These are phyloP conservation scores for Notospermus geniculatus DNA, from an alignment of 1,140 invertebrate genomes.

Conservation along the genomic window DNA sequence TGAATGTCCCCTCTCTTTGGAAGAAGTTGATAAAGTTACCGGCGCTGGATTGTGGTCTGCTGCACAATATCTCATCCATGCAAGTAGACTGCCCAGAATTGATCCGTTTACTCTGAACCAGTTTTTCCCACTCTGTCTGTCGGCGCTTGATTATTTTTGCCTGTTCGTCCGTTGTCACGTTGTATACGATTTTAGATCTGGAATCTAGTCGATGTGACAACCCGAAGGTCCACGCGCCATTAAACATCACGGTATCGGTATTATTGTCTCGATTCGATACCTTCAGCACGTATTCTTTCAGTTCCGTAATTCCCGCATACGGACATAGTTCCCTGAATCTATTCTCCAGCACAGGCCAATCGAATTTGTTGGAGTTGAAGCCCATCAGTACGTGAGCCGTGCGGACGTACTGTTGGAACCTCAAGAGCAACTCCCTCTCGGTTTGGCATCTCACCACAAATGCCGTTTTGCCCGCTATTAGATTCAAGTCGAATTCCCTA, in stretches of 20 bases:
- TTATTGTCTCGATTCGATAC: neutral
- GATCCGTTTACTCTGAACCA: neutral
- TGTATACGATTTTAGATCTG: neutral
- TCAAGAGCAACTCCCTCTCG: neutral
- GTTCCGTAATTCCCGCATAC: neutral
- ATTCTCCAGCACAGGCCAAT: constrained; percentile 1
- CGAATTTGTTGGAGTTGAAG: neutral
- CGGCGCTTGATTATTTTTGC: neutral
- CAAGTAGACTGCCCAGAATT: neutral
- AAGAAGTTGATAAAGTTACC: too few relatives aligned
- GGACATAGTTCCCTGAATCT: neutral
- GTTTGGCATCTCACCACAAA: neutral
- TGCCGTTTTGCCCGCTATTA: neutral
- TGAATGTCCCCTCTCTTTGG: too few relatives aligned
- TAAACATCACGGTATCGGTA: neutral
- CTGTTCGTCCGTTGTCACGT: neutral
- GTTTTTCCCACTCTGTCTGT: neutral
- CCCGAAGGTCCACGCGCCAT: neutral
- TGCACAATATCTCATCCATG: neutral
- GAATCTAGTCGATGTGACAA: neutral
- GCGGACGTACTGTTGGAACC: neutral
- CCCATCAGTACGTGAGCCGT: neutral
- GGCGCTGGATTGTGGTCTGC: neutral
- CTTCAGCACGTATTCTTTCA: constrained; percentile 3
- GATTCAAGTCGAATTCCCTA: neutral